Evolutionary conservation across 1,140 invertebrate genomes (phyloP).

Genomic region (Drosophila persimilis): DNA sequence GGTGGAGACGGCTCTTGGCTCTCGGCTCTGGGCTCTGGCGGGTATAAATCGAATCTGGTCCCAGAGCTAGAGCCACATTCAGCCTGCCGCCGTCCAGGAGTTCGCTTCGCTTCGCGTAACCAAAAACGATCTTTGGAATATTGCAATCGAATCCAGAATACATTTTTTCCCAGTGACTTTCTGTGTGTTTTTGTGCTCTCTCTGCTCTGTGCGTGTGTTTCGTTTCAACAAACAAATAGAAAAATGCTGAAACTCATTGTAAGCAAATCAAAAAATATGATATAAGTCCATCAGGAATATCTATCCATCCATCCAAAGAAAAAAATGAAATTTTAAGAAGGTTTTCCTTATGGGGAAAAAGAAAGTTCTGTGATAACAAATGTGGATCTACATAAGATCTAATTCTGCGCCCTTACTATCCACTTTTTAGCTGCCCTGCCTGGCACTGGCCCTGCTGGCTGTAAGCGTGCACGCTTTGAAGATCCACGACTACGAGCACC

Average conservation of each 20-base stretch:
- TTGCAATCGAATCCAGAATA: neutral
- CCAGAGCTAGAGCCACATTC: constrained; percentile 70
- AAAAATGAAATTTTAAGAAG: constrained; percentile 10
- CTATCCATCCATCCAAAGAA: neutral
- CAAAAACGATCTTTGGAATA: constrained; percentile 8
- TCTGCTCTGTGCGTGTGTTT: constrained; percentile 9
- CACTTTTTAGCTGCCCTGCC: constrained; percentile 57
- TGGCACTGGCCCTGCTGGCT: constrained; percentile 55
- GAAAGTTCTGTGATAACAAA: neutral
- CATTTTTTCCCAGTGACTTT: constrained; percentile 40
- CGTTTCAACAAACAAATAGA: constrained; percentile 1
- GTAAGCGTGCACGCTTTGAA: constrained; percentile 49
- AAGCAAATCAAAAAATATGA: constrained; percentile 39
- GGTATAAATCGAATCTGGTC: constrained; percentile 83
- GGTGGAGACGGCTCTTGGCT: neutral
- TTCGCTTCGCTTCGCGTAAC: constrained; percentile 34
- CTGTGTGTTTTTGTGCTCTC: constrained; percentile 12
- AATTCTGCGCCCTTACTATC: constrained; percentile 2
- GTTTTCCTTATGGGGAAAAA: constrained; percentile 2
- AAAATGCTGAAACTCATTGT: constrained; percentile 78
- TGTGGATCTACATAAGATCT: neutral
- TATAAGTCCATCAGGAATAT: neutral
- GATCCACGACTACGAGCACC: constrained; percentile 67
- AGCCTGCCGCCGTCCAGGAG: constrained; percentile 55
- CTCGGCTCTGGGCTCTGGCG: constrained; percentile 23